Percentiles rank a stretch among this genome's conserved stretches.
Evolutionary conservation across 1,140 invertebrate species (phyloP).

Genomic region (Euwallacea fornicatus): DNA sequence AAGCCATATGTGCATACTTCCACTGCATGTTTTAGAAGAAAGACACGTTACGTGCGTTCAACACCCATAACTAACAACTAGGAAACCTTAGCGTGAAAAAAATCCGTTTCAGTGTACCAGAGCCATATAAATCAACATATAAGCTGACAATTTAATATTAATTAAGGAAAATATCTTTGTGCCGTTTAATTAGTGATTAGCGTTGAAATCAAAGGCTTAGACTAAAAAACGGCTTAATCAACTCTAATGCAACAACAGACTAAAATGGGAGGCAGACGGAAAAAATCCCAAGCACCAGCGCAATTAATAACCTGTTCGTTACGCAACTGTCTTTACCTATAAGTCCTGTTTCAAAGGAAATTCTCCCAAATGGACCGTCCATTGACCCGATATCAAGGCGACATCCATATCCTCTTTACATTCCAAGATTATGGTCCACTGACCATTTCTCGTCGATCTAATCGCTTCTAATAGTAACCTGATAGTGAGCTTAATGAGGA

Average conservation of each 20-base stretch:
- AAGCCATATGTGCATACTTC: too few species aligned
- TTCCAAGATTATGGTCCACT: slow-evolving; percentile 11
- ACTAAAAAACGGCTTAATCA: slow-evolving; percentile 7
- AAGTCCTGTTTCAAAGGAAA: too few species aligned
- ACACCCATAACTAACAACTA: slow-evolving; percentile 8
- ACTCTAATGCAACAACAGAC: neutral
- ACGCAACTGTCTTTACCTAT: neutral
- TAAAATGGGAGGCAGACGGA: slow-evolving; percentile 6
- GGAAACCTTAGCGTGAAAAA: slow-evolving; percentile 9
- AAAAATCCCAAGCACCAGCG: neutral
- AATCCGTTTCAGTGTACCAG: slow-evolving; percentile 15
- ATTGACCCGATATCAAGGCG: neutral
- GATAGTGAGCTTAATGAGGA: neutral
- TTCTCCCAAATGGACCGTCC: neutral
- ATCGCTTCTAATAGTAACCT: slow-evolving; percentile 12
- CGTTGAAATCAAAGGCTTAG: slow-evolving; percentile 8
- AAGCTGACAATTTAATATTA: slow-evolving; percentile 20
- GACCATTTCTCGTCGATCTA: slow-evolving; percentile 4
- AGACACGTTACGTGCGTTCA: slow-evolving; percentile 2
- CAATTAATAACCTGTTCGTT: slow-evolving; percentile 8
- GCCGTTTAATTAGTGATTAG: slow-evolving; percentile 10
- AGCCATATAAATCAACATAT: slow-evolving; percentile 16
- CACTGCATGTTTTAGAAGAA: neutral
- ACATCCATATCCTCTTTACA: slow-evolving; percentile 6
- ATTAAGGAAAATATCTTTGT: slow-evolving; percentile 14